These are phyloP conservation scores for Lasioglossum calceatum DNA, from an alignment of 2,888 invertebrate species.

Conservation along the genomic window DNA sequence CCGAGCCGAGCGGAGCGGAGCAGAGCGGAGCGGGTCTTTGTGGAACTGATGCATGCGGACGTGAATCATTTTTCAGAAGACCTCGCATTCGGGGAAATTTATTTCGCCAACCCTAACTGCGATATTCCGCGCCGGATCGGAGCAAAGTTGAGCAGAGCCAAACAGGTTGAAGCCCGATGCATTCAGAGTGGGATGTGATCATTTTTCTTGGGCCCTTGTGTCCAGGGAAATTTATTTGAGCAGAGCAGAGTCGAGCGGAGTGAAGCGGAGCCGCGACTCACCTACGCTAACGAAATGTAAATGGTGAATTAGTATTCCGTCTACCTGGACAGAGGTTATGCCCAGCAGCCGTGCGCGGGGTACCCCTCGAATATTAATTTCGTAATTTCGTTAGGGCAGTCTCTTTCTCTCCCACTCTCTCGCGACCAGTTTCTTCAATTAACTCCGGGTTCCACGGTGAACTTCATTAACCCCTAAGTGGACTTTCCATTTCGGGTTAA, in stretches of 20 bases:
- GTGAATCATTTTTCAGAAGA: constrained; percentile 55
- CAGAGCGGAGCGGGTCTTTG: constrained; percentile 19
- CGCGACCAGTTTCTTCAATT: neutral
- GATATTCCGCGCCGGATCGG: too few relatives aligned
- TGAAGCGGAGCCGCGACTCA: neutral
- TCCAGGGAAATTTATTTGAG: neutral
- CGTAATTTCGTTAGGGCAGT: constrained; percentile 7
- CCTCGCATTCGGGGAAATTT: constrained; percentile 46
- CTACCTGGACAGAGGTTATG: constrained; percentile 22
- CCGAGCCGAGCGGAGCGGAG: neutral
- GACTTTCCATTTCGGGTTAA: neutral
- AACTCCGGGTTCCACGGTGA: neutral
- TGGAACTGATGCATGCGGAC: constrained; percentile 37
- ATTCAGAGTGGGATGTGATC: neutral
- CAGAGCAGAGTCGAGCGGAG: neutral
- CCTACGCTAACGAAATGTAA: constrained; percentile 32
- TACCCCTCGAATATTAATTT: constrained; percentile 31
- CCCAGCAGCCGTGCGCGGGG: neutral
- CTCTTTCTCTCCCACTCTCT: neutral
- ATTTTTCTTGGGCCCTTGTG: neutral
- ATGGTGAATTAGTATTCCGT: constrained; percentile 40
- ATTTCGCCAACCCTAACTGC: constrained; percentile 25
- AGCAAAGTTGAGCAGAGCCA: too few relatives aligned
- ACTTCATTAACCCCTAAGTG: constrained; percentile 1
- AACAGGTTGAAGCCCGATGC: too few relatives aligned